Base-by-base conservation (phyloP, 2,888 invertebrate species). In the Dicyrtoma fusca region DNA sequence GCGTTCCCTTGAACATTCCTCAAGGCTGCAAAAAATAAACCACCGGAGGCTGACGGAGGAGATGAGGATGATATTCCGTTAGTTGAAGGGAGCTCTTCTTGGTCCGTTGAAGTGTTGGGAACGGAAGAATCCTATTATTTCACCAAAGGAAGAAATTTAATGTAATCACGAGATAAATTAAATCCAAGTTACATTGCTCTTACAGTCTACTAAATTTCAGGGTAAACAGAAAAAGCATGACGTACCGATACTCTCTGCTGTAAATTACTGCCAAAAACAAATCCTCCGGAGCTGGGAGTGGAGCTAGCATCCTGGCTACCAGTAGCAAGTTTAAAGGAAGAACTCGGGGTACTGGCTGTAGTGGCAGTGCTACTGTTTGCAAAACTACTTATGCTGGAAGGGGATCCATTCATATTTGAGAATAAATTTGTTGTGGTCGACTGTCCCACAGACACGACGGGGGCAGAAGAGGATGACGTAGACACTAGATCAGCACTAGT, bases 181-280 rank as follows among this genome's bases (percentile, higher is more conserved):
- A n/a, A n/a, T n/a, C n/a, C n/a, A n/a, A n/a, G n/a, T n/a, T n/a
- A n/a, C n/a, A n/a, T n/a, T n/a, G n/a, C n/a, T n/a, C n/a, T n/a
- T n/a, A n/a, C n/a, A n/a, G n/a, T n/a, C n/a, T n/a, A n/a, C n/a
- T 10, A 44, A 44, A 10, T 8, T 44, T 44, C 8, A 53, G 17
- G 53, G 10, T 53, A n/a, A 8, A n/a, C 23, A 13, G 4, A 57
- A 23, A 57, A 23, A 11, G 57, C n/a, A 59, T 42, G 44, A 63
- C 23, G 44, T 71, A 71, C 71, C 65, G 49, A 45, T 14, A 73
- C 73, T 49, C 75, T 45, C 23, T 75, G 73, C 26, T 65, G 68
- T 17, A 76, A 26, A 63, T 74, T 74, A 25, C 64, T 63, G 11
- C 77, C 77, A 55, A 77, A 77, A 19, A 77, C 74, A 57, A 77